Conservation (phyloP, 1,140 invertebrate species). For the Atta texana region DNA sequence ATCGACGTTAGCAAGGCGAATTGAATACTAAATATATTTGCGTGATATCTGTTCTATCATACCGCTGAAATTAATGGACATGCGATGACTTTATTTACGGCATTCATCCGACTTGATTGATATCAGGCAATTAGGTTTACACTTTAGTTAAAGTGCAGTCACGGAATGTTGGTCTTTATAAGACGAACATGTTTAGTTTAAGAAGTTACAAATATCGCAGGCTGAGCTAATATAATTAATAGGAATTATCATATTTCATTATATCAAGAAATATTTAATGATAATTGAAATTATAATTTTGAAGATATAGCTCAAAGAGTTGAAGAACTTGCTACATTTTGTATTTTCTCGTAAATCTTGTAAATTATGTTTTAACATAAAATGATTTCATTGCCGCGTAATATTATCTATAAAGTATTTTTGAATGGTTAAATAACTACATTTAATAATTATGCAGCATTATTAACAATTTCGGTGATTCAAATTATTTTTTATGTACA, state of each 20-base stretch:
- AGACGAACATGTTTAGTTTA: neutral
- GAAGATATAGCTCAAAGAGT: neutral
- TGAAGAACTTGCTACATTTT: neutral
- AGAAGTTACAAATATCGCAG: neutral
- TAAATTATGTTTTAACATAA: neutral
- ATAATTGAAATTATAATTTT: constrained; percentile 7
- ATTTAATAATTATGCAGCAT: neutral
- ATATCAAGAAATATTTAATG: neutral
- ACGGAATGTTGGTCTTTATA: constrained; percentile 16
- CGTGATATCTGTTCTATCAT: neutral
- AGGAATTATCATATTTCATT: neutral
- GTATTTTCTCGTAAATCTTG: neutral
- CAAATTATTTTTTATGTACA: neutral
- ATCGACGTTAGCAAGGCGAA: constrained; percentile 14
- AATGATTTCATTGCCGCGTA: neutral
- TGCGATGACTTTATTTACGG: constrained; percentile 40
- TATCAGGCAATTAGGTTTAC: constrained; percentile 26
- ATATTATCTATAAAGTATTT: neutral
- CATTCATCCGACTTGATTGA: constrained; percentile 15
- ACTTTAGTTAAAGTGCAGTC: constrained; percentile 11
- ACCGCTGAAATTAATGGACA: constrained; percentile 7
- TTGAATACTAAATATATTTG: constrained; percentile 43
- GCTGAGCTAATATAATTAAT: neutral
- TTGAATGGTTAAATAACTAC: neutral
- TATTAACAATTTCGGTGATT: neutral